A percentile compares a stretch with the other conserved stretches of the same genome.
These are phyloP conservation scores for Isaurus tuberculatus DNA, from an alignment of 92 coral and sea anemone species.

Conservation along the genomic window DNA sequence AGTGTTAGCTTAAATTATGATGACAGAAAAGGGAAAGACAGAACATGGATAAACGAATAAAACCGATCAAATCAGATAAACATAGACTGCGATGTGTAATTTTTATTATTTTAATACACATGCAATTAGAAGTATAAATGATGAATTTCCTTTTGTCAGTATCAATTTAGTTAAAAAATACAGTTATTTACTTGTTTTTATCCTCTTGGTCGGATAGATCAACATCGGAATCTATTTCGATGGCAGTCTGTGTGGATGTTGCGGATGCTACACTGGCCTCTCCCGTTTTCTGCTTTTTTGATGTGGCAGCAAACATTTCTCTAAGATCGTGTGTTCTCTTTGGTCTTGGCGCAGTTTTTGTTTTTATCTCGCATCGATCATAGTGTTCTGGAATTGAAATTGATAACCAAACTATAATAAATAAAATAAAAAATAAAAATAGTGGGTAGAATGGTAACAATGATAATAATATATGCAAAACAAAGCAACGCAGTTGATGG, in stretches of 20 bases:
- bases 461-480: neutral
- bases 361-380: neutral
- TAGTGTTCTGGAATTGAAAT: neutral
- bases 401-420: neutral
- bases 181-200: too few species aligned
- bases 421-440: too few species aligned
- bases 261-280: neutral
- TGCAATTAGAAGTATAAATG: too few species aligned
- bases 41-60: too few species aligned
- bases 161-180: too few species aligned
- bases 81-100: too few species aligned
- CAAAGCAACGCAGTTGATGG: too few species aligned
- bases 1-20: too few species aligned
- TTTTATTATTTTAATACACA: too few species aligned
- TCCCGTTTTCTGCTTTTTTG: neutral
- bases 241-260: neutral
- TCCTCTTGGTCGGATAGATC: neutral
- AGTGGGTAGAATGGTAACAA: neutral
- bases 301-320: neutral
- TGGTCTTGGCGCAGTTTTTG: neutral
- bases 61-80: too few species aligned
- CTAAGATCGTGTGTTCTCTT: neutral
- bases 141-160: too few species aligned
- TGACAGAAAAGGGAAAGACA: too few species aligned
- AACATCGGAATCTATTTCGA: neutral